phyloP scores from a whole-genome alignment of 2,888 invertebrate species.

The Acanthosepion pharaonis region DNA sequence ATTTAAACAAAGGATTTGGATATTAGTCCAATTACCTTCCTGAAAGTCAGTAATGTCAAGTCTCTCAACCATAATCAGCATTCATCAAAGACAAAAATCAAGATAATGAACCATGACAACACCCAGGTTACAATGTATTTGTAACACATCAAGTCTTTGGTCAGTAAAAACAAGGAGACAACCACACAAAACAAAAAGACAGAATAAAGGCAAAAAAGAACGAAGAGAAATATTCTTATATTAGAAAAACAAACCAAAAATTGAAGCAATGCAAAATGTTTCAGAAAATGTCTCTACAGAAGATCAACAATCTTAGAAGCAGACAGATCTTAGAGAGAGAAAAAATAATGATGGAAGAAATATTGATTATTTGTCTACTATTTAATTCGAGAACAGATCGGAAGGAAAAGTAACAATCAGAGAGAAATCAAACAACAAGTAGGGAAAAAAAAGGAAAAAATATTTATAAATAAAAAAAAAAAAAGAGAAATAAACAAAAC shows the following conservation, averaged over 20 bases:
- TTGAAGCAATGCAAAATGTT: not conserved
- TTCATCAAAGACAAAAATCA: not conserved
- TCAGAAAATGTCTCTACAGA: not conserved
- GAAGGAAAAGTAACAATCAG: not conserved
- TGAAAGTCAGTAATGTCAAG: not conserved
- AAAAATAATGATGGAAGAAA: not conserved
- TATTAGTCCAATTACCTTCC: not conserved
- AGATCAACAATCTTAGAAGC: slow-evolving; percentile 11
- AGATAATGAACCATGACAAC: not conserved
- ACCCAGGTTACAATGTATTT: slow-evolving; percentile 16
- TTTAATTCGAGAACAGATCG: not conserved
- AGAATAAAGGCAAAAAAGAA: not conserved
- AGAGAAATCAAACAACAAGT: not conserved
- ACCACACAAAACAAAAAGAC: not conserved
- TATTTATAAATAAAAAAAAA: not conserved
- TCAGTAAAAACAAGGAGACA: not conserved
- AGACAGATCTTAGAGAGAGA: not conserved
- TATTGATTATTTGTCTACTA: slow-evolving; percentile 8
- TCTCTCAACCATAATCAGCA: not conserved
- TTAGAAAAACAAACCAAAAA: not conserved
- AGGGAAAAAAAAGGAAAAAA: not conserved
- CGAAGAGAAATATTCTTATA: not conserved
- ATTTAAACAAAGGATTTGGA: not conserved
- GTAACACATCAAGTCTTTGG: not conserved
- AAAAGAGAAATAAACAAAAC: not conserved